phyloP scores from a whole-genome alignment of 2,797 vertebrate genomes.

The Poeciliopsis gracilis region DNA sequence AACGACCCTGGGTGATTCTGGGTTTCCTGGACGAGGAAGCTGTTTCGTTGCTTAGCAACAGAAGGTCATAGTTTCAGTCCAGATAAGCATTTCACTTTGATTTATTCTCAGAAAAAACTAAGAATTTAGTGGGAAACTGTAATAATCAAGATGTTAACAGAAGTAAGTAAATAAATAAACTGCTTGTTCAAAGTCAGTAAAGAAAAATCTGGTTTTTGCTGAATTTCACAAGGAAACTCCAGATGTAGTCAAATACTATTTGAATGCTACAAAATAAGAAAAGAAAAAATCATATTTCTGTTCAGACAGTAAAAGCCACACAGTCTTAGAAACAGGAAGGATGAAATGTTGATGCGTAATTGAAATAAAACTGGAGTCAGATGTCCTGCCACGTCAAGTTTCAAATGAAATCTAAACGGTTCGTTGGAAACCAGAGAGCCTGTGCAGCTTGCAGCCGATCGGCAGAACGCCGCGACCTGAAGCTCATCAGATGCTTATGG shows the following conservation, averaged over 20 bases:
- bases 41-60: constrained; percentile 47
- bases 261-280: not conserved
- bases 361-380: not conserved
- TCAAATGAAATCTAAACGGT: not conserved
- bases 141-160: not conserved
- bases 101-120: constrained; percentile 5
- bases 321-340: not conserved
- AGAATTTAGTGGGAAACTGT: not conserved
- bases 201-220: not conserved
- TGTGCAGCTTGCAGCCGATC: constrained; percentile 23
- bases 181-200: not conserved
- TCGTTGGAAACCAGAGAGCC: not conserved
- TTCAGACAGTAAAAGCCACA: not conserved
- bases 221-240: not conserved
- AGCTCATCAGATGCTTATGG: constrained; percentile 44
- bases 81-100: constrained; percentile 43
- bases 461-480: constrained; percentile 36
- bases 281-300: not conserved
- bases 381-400: not conserved
- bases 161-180: not conserved
- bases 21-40: constrained; percentile 31
- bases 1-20: constrained; percentile 22
- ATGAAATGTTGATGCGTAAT: not conserved
- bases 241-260: not conserved
- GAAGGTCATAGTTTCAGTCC: constrained; percentile 56